These are phyloP conservation scores for Atrina japonica DNA, from an alignment of 2,888 invertebrate species.

Conservation along the genomic window DNA sequence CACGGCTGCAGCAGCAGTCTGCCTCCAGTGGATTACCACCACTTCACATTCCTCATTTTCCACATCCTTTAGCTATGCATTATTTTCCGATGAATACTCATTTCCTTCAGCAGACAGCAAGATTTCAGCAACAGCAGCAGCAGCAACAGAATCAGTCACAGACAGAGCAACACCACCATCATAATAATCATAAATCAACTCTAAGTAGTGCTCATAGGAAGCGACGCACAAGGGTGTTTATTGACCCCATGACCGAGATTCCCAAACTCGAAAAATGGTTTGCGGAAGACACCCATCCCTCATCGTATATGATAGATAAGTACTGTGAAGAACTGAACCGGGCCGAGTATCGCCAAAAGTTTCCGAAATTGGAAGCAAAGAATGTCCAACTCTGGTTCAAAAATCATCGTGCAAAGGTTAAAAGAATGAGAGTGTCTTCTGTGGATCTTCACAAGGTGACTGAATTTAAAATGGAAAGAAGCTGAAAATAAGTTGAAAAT, in stretches of 20 bases:
- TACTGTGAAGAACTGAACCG: slow-evolving; percentile 98
- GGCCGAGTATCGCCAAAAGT: slow-evolving; percentile 98
- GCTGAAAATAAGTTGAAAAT: slow-evolving; percentile 2
- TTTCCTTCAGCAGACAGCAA: slow-evolving; percentile 66
- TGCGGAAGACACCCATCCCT: slow-evolving; percentile 98
- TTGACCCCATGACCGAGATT: slow-evolving; percentile 99
- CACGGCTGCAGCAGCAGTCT: slow-evolving; percentile 50
- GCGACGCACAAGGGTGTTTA: slow-evolving; percentile 98
- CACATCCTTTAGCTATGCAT: slow-evolving; percentile 73
- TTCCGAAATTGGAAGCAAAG: slow-evolving; percentile 98
- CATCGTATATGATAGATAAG: slow-evolving; percentile 97
- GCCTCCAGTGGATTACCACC: slow-evolving; percentile 52
- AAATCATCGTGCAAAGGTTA: slow-evolving; percentile 98
- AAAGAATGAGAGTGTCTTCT: slow-evolving; percentile 85
- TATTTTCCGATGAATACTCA: slow-evolving; percentile 73
- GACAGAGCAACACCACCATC: slow-evolving; percentile 24
- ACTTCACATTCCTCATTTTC: slow-evolving; percentile 73
- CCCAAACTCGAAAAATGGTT: slow-evolving; percentile 89
- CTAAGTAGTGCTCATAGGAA: slow-evolving; percentile 81
- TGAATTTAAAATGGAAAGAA: slow-evolving; percentile 14
- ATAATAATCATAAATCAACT: slow-evolving; percentile 30
- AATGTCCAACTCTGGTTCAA: slow-evolving; percentile 99
- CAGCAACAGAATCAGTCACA: slow-evolving; percentile 42
- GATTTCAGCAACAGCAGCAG: slow-evolving; percentile 51
- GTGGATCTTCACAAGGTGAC: slow-evolving; percentile 18